Base-by-base conservation (phyloP, 2,888 invertebrate species). In the Oxycera nigricornis region DNA sequence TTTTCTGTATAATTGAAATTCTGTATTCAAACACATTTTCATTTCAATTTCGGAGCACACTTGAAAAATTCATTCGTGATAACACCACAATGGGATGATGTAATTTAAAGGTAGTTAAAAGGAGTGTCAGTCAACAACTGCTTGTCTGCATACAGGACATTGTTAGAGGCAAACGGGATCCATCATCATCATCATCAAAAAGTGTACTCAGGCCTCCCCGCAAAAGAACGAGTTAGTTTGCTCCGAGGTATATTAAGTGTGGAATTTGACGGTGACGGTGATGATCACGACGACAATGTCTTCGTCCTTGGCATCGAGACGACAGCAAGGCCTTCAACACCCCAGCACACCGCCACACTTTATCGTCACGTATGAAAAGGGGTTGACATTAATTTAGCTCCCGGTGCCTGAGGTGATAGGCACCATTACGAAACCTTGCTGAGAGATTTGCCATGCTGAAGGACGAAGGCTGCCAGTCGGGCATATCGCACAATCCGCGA, bases 351-450 rank as follows among this genome's bases (percentile, higher is more conserved):
- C 41, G 41, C 65, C 22, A 41, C 55, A 24, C 24, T 65, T 22
- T 41, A 22, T 26, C 41, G 30, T 39, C 57, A 73, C 62, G 62
- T 57, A 73, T 73, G 73, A 73, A 73, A 73, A 73, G 73, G 62
- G 73, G 62, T 73, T 73, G 73, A 73, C 73, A 65, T 30, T 73
- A 73, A 73, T 73, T 73, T 65, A 73, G 50, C 22, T 62, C 70
- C 70, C 55, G 70, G 70, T 55, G 70, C 70, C 70, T 52, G 52
- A 70, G 70, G 70, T 70, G 70, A 70, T 52, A 52, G 52, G 52
- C 70, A 52, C 70, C 70, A 65, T 65, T 65, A 65, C 17, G 59
- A 30, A 24, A 59, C 30, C 28, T 30, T 28, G 30, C 41, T 65
- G 65, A 26, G 41, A 65, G 41, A 65, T 65, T 65, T 65, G 20